These are phyloP conservation scores for Drosophila azteca DNA, from an alignment of 1,140 invertebrate genomes.

Conservation along the genomic window DNA sequence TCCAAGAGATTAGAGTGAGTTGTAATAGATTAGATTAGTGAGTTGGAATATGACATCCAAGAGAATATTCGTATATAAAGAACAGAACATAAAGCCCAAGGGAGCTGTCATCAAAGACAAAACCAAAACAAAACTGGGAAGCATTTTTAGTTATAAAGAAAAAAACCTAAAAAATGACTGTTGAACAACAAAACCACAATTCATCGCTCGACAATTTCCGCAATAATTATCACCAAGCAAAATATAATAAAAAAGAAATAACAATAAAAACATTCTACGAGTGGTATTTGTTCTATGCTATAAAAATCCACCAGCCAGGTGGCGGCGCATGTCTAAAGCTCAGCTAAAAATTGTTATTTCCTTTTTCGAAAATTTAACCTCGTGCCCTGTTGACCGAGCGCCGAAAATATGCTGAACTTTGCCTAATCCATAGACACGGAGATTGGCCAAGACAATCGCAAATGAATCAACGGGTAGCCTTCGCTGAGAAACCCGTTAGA, in stretches of 20 bases:
- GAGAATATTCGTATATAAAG: too few species aligned
- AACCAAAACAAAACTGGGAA: neutral
- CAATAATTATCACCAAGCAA: slow-evolving; percentile 31
- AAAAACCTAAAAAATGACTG: slow-evolving; percentile 7
- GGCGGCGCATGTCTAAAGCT: slow-evolving; percentile 15
- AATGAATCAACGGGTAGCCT: slow-evolving; percentile 57
- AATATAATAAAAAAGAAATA: neutral
- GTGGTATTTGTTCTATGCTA: slow-evolving; percentile 35
- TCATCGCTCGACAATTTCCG: slow-evolving; percentile 33
- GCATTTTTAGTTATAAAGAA: neutral
- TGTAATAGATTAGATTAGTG: too few species aligned
- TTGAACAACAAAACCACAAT: slow-evolving; percentile 14
- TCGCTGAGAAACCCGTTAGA: slow-evolving; percentile 69
- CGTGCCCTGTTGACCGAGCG: slow-evolving; percentile 71
- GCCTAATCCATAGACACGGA: slow-evolving; percentile 17
- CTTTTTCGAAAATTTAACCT: slow-evolving; percentile 65
- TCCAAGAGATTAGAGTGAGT: too few species aligned
- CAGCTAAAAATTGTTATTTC: slow-evolving; percentile 34
- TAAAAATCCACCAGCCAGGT: slow-evolving; percentile 29
- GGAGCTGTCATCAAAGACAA: too few species aligned
- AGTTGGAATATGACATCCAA: too few species aligned
- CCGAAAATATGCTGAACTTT: slow-evolving; percentile 53
- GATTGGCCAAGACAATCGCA: slow-evolving; percentile 47
- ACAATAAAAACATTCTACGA: slow-evolving; percentile 10
- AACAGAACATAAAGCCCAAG: too few species aligned